Conservation (phyloP, 2,113 vertebrate species). For the Aldabrachelys gigantea region DNA sequence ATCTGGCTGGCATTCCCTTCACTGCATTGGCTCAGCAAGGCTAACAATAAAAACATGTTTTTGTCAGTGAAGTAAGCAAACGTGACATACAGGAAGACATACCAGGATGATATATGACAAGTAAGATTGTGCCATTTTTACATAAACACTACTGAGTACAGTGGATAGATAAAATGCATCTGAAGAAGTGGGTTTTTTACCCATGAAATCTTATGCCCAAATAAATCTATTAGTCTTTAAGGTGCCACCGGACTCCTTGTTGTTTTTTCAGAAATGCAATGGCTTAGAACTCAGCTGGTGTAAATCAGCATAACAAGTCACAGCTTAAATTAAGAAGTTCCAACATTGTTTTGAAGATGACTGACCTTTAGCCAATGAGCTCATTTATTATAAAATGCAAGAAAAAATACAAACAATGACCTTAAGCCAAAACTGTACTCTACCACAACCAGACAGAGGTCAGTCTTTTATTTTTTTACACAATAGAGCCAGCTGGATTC, state of each 20-base stretch:
- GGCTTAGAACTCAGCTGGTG: neutral
- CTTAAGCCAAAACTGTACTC: neutral
- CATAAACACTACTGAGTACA: neutral
- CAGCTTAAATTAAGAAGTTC: neutral
- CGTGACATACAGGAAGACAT: neutral
- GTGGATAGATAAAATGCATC: neutral
- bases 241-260: too few relatives aligned
- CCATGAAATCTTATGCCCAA: too few relatives aligned
- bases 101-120: neutral
- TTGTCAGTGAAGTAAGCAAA: constrained; percentile 5
- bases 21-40: neutral
- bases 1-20: neutral
- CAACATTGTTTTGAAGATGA: neutral
- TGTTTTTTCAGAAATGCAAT: neutral
- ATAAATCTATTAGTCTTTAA: too few relatives aligned
- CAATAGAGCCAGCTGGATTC: neutral
- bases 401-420: neutral
- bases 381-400: neutral
- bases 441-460: neutral
- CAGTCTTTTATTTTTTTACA: neutral
- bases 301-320: constrained; percentile 5
- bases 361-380: neutral
- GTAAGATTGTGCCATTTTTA: neutral
- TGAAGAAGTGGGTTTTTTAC: too few relatives aligned
- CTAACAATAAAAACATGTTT: neutral